A percentile compares a stretch with the other conserved stretches of the same genome.
These are phyloP conservation scores for Thumatha senex DNA, from an alignment of 2,888 invertebrate species.

Conservation along the genomic window DNA sequence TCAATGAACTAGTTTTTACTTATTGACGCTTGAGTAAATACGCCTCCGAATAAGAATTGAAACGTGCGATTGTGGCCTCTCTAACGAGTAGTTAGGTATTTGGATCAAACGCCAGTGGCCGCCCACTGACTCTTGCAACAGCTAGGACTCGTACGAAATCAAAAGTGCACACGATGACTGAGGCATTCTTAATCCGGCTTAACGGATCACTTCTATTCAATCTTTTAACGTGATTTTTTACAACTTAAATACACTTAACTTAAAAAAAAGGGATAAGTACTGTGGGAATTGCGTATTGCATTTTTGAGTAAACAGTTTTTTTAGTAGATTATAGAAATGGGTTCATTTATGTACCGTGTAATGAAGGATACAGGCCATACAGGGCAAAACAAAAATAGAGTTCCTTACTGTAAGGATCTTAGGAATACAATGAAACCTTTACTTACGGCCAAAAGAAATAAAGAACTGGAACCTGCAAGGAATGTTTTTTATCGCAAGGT, in stretches of 20 bases:
- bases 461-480: too few species aligned
- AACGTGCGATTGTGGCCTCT: conserved; percentile 50
- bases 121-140: conserved; percentile 24
- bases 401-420: too few species aligned
- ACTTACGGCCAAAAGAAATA: too few species aligned
- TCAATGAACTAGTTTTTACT: conserved; percentile 60
- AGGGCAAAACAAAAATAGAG: too few species aligned
- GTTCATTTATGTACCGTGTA: too few species aligned
- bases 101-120: conserved; percentile 40
- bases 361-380: too few species aligned
- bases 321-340: too few species aligned
- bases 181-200: conserved; percentile 32
- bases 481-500: too few species aligned
- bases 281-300: too few species aligned
- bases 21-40: conserved; percentile 57
- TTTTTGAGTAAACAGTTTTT: too few species aligned
- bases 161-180: conserved; percentile 59
- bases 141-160: conserved; percentile 54
- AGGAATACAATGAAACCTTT: too few species aligned
- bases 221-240: background rate
- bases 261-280: too few species aligned
- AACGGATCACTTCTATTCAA: conserved; percentile 11
- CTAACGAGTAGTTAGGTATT: conserved; percentile 51
- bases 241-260: background rate
- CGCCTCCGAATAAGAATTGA: conserved; percentile 47